Evolutionary conservation across 2,113 vertebrate genomes (phyloP), one percentile per base, ranked within the genome.

Genomic region (Spilogale gracilis): DNA sequence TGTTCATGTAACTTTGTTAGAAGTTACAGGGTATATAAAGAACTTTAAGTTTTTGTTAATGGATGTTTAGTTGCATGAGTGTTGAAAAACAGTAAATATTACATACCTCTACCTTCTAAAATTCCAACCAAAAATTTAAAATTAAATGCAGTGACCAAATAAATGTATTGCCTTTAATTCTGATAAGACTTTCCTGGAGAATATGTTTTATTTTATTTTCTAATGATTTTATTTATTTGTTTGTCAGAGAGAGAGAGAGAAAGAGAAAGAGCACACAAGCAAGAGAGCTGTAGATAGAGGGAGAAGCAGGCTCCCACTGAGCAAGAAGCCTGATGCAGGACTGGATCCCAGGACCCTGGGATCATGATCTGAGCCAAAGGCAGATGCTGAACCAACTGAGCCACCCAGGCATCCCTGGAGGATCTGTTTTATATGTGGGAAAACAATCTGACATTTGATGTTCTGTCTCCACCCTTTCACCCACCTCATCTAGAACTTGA

Each of bases 11-110:
- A 71, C 2, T 76, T 93, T 84, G 27, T 58, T 78, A 71, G 17
- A 48, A 90, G n/a, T 48, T 89, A 9, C 43, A 89, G 18, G 16
- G 67, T 89, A 69, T 45, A 76, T 45, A 48, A 78, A 65, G 21
- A 95, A 25, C 16, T 38, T 91, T 54, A 48, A 43, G 10, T 71
- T 95, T 95, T 91, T 84, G 21, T 54, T 74, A 82, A 27, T 88
- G 21, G 38, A 38, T 45, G 3, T 74, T 80, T 84, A 65, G 32
- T 54, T 61, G 13, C 25, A 25, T 56, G 13, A 79, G 9, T 58
- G 6, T 25, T 48, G 48, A 83, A 16, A 6, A 84, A 45, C 45
- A 30, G 23, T 81, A 60, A 69, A 48, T 45, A 73, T 79, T 61
- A 83, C 3, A 23, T 78, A 84, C 61, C 10, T 91, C 18, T 63